phyloP scores from a whole-genome alignment of 2,113 vertebrate genomes.

The Trichomycterus rosablanca region DNA sequence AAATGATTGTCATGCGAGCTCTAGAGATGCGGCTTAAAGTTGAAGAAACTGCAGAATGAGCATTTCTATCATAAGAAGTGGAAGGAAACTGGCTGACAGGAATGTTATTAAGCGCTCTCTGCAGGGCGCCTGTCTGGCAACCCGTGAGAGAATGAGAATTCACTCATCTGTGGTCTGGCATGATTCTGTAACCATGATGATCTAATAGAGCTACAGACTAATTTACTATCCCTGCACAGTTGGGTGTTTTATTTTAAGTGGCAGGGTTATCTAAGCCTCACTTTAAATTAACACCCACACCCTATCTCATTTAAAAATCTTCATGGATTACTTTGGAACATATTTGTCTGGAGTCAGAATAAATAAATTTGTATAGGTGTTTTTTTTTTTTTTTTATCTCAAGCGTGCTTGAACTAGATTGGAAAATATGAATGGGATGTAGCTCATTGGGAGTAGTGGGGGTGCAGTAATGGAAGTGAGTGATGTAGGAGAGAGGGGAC shows the following conservation, averaged over 20 bases:
- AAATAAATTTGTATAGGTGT: not conserved
- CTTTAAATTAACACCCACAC: constrained; percentile 10
- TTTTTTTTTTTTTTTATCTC: not conserved
- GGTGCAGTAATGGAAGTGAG: not conserved
- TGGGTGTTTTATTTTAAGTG: constrained; percentile 3
- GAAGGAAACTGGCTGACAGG: constrained; percentile 43
- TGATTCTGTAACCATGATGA: constrained; percentile 32
- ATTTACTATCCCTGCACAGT: constrained; percentile 12
- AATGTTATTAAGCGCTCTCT: constrained; percentile 46
- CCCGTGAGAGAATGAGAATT: constrained; percentile 26
- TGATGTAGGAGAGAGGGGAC: not conserved
- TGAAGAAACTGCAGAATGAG: constrained; percentile 44
- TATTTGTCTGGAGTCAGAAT: not conserved
- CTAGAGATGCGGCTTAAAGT: constrained; percentile 7
- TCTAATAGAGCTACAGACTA: constrained; percentile 19
- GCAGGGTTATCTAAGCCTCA: constrained; percentile 1
- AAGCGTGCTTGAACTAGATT: not conserved
- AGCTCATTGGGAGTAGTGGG: too few species aligned
- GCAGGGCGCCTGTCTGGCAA: constrained; percentile 34
- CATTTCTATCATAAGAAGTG: constrained; percentile 49
- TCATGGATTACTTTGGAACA: too few species aligned
- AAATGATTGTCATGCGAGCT: constrained; percentile 9
- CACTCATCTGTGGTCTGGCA: constrained; percentile 12
- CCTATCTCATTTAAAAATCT: too few species aligned
- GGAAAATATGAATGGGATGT: not conserved